Evolutionary conservation across 2,888 invertebrate genomes (phyloP).

Genomic region (Noctua comes): DNA sequence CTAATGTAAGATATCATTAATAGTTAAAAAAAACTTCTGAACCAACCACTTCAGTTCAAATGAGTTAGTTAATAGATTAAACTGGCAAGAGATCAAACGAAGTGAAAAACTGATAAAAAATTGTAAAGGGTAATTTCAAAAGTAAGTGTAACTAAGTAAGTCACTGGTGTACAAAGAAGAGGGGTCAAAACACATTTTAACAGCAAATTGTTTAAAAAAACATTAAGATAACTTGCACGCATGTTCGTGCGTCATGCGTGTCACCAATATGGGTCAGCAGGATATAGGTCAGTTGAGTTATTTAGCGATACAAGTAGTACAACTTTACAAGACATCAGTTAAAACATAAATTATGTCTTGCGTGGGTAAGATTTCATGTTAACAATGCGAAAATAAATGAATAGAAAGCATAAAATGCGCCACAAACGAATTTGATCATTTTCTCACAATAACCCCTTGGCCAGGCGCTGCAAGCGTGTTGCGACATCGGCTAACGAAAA

Average conservation of each 20-base stretch:
- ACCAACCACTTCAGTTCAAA: neutral
- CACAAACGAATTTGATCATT: too few relatives aligned
- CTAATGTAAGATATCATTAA: neutral
- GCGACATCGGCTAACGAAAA: neutral
- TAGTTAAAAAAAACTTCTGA: neutral
- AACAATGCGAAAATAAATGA: neutral
- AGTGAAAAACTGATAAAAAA: neutral
- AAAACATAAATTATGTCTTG: neutral
- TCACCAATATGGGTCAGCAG: neutral
- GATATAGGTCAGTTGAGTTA: slow-evolving; percentile 12
- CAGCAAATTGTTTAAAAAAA: slow-evolving; percentile 21
- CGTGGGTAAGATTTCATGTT: neutral
- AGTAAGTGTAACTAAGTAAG: neutral
- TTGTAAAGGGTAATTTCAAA: neutral
- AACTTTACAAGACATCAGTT: neutral
- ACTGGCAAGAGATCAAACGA: neutral
- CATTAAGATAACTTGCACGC: slow-evolving; percentile 23
- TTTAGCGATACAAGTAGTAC: slow-evolving; percentile 4
- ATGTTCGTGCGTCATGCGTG: slow-evolving; percentile 1
- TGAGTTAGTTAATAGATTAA: neutral
- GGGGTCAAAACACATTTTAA: neutral
- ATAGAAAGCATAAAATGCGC: neutral
- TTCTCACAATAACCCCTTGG: neutral
- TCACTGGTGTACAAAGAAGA: neutral
- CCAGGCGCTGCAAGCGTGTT: neutral